These are phyloP conservation scores for Araneus ventricosus DNA, from an alignment of 1,140 invertebrate species.

Conservation along the genomic window DNA sequence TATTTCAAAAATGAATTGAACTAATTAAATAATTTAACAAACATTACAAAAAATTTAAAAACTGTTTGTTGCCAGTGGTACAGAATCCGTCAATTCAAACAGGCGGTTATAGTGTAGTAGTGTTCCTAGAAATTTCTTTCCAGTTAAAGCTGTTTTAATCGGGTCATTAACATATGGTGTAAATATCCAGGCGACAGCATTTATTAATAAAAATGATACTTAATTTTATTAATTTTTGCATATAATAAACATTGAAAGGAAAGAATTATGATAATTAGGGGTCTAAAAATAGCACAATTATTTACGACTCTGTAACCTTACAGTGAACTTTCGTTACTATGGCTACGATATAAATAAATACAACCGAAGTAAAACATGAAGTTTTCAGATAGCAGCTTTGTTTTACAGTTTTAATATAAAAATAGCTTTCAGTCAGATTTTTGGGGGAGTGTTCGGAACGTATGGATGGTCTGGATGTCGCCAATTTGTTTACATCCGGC, in stretches of 20 bases:
- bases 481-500: too few relatives aligned
- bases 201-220: background rate
- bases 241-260: background rate
- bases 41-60: conserved; percentile 57
- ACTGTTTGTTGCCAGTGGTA: conserved; percentile 40
- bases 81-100: conserved; percentile 26
- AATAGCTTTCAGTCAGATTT: background rate
- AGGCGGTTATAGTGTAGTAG: conserved; percentile 33
- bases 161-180: too few relatives aligned
- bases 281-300: background rate
- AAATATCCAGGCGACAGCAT: too few relatives aligned
- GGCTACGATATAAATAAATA: conserved; percentile 16
- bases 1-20: conserved; percentile 12
- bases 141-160: too few relatives aligned
- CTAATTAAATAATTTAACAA: conserved; percentile 46
- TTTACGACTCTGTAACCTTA: background rate
- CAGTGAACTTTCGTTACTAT: background rate
- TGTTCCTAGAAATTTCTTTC: background rate
- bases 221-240: background rate
- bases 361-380: background rate
- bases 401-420: background rate
- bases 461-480: too few relatives aligned
- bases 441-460: too few relatives aligned
- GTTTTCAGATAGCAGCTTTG: background rate
- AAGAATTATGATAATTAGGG: background rate